These are phyloP conservation scores for Microctonus brassicae DNA, from an alignment of 2,888 invertebrate genomes.

Conservation along the genomic window DNA sequence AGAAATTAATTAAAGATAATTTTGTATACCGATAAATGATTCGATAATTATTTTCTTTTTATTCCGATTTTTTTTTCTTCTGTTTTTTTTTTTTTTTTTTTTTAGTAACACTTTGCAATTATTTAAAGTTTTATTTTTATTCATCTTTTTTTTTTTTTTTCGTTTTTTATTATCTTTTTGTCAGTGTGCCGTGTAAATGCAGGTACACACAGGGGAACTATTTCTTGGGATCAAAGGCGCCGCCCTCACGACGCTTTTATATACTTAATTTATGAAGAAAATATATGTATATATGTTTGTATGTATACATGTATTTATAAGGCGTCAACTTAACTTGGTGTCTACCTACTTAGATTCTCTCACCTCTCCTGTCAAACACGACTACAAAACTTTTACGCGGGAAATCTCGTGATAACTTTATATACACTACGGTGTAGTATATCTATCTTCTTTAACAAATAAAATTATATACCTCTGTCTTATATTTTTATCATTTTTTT, in stretches of 20 bases:
- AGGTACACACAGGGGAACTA: conserved; percentile 26
- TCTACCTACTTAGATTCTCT: conserved; percentile 54
- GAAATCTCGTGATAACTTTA: conserved; percentile 13
- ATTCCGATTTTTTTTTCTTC: not conserved
- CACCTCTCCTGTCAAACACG: conserved; percentile 55
- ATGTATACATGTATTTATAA: not conserved
- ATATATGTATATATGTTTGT: conserved; percentile 39
- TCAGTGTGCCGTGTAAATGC: conserved; percentile 36
- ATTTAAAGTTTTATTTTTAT: not conserved
- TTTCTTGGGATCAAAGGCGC: conserved; percentile 63
- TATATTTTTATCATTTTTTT: not conserved
- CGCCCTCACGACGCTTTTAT: conserved; percentile 62
- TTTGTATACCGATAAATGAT: not conserved
- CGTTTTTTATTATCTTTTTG: conserved; percentile 7
- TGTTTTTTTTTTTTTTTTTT: not conserved
- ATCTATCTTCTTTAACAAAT: conserved; percentile 2
- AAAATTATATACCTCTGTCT: not conserved
- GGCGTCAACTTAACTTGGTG: conserved; percentile 18
- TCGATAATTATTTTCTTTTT: not conserved
- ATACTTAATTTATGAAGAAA: conserved; percentile 66
- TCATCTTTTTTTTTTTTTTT: conserved; percentile 27
- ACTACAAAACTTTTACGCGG: conserved; percentile 26
- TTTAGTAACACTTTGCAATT: not conserved
- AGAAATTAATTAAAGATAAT: conserved; percentile 24
- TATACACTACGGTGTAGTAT: not conserved